Percentiles rank a stretch among this genome's conserved stretches.
These are phyloP conservation scores for Nerophis ophidion DNA, from an alignment of 2,113 vertebrate genomes.

Conservation along the genomic window DNA sequence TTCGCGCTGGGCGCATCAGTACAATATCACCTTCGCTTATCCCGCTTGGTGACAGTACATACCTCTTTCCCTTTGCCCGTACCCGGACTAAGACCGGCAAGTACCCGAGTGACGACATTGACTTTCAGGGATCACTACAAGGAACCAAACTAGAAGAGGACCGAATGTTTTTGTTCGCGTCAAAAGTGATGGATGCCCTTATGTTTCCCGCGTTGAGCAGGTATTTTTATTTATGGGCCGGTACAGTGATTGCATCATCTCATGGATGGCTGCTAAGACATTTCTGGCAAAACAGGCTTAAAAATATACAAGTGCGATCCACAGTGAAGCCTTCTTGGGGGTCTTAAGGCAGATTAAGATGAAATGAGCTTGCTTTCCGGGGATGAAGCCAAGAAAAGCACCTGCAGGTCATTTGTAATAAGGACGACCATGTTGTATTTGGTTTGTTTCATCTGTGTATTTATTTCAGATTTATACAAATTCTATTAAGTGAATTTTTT, in stretches of 20 bases:
- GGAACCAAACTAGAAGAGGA: not conserved
- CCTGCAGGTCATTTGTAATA: no score
- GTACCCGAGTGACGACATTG: not conserved
- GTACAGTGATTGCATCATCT: not conserved
- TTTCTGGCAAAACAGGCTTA: not conserved
- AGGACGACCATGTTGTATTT: no score
- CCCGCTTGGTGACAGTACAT: slow-evolving; percentile 75
- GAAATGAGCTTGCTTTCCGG: no score
- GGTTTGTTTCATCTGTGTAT: no score
- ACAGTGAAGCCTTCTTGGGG: no score
- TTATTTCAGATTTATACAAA: no score
- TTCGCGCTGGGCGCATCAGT: slow-evolving; percentile 85
- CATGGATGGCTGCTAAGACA: not conserved
- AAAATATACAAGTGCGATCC: not conserved
- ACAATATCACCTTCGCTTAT: slow-evolving; percentile 90
- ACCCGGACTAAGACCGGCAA: not conserved
- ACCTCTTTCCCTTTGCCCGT: not conserved
- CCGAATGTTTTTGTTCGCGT: slow-evolving; percentile 10
- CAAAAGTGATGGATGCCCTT: not conserved
- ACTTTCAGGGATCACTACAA: not conserved
- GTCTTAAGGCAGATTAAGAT: no score
- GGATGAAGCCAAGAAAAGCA: no score
- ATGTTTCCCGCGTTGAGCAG: slow-evolving; percentile 12
- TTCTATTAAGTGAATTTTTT: no score
- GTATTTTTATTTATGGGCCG: slow-evolving; percentile 14